Percentiles rank a stretch among this genome's conserved stretches.
phyloP scores from a whole-genome alignment of 2,888 invertebrate species.

The Antheraea yamamai region DNA sequence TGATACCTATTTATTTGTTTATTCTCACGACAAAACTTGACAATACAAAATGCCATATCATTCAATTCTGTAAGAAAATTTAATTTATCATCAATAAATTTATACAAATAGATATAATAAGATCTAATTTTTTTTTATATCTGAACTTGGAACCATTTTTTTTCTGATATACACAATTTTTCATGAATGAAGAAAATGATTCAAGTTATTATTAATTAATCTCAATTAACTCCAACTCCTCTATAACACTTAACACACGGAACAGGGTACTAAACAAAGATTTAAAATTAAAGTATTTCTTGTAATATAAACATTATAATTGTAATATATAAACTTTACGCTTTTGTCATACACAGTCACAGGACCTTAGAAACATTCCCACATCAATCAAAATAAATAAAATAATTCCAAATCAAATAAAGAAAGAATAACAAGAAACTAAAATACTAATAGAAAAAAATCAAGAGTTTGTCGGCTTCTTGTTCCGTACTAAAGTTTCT shows the following conservation, averaged over 20 bases:
- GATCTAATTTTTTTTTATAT: neutral
- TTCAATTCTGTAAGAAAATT: neutral
- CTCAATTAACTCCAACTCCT: neutral
- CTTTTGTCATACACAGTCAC: neutral
- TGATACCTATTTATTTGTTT: constrained; percentile 30
- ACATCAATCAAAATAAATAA: constrained; percentile 72
- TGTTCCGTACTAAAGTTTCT: constrained; percentile 40
- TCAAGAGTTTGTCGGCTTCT: constrained; percentile 56
- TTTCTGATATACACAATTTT: neutral
- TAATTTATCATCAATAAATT: neutral
- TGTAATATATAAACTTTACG: neutral
- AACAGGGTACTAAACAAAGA: neutral
- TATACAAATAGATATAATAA: neutral
- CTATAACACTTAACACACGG: neutral
- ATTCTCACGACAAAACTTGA: neutral
- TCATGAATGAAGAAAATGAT: neutral
- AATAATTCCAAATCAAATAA: constrained; percentile 69
- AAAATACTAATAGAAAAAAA: constrained; percentile 44
- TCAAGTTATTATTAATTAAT: neutral
- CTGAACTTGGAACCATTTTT: neutral
- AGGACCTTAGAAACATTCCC: constrained; percentile 44
- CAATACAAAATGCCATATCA: neutral
- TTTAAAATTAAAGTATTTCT: neutral
- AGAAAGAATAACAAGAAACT: constrained; percentile 52
- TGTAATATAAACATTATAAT: neutral